Conservation (phyloP, 2,888 invertebrate genomes). For the Allygus modestus region DNA sequence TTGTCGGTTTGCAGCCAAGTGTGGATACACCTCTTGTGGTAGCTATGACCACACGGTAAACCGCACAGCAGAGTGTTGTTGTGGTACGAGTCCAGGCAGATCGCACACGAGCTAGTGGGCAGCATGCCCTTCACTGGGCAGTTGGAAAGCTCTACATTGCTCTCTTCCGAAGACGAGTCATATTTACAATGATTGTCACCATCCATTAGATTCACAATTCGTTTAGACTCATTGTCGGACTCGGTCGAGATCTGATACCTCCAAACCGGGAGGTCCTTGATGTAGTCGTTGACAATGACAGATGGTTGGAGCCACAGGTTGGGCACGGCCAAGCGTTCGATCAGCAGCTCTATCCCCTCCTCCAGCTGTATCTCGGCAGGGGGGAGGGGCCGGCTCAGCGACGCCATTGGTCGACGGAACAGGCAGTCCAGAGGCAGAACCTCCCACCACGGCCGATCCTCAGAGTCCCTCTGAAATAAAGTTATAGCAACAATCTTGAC, state of each 20-base stretch:
- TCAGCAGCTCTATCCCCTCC: constrained; percentile 73
- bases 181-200: constrained; percentile 47
- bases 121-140: constrained; percentile 71
- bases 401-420: constrained; percentile 71
- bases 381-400: constrained; percentile 70
- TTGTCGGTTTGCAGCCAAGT: constrained; percentile 76
- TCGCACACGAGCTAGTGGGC: constrained; percentile 73
- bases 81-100: constrained; percentile 76
- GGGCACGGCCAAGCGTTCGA: constrained; percentile 74
- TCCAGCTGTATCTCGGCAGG: constrained; percentile 71
- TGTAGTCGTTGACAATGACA: constrained; percentile 75
- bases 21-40: constrained; percentile 76
- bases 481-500: not conserved
- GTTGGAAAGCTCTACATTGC: not conserved
- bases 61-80: constrained; percentile 74
- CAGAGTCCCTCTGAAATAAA: constrained; percentile 57
- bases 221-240: constrained; percentile 59
- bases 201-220: constrained; percentile 67
- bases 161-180: constrained; percentile 41
- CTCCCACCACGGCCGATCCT: constrained; percentile 73
- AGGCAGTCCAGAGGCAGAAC: constrained; percentile 73
- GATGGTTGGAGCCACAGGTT: constrained; percentile 75
- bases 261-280: constrained; percentile 76
- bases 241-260: constrained; percentile 67
- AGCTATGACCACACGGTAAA: constrained; percentile 77